phyloP scores from a whole-genome alignment of 2,113 vertebrate genomes.

The Ictalurus furcatus region DNA sequence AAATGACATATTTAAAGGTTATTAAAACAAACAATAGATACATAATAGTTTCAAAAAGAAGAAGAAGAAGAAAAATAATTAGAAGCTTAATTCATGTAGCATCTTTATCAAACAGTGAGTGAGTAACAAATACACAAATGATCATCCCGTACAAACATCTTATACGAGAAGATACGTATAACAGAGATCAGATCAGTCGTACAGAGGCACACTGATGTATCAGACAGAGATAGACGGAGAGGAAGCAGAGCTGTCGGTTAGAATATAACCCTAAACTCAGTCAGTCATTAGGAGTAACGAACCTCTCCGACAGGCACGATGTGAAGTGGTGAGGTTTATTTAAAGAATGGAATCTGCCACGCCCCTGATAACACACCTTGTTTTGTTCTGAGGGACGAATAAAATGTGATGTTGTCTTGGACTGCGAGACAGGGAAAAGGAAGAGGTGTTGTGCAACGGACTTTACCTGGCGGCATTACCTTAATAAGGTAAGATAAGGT shows the following conservation, averaged over 20 bases:
- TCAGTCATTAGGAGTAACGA: background rate
- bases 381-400: background rate
- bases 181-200: background rate
- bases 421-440: background rate
- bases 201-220: background rate
- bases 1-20: no score
- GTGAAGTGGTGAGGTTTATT: background rate
- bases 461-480: background rate
- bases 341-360: background rate
- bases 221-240: background rate
- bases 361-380: background rate
- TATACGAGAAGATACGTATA: no score
- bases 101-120: background rate
- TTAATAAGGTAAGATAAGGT: background rate
- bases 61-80: no score
- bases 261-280: background rate
- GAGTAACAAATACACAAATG: background rate
- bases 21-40: no score
- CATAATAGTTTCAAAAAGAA: no score
- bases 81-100: no score
- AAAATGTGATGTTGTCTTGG: background rate
- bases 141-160: background rate
- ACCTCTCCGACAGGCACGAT: background rate
- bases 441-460: background rate
- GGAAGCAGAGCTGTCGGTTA: background rate